Base-by-base conservation (phyloP, 2,888 invertebrate genomes). In the Eupithecia subumbrata region DNA sequence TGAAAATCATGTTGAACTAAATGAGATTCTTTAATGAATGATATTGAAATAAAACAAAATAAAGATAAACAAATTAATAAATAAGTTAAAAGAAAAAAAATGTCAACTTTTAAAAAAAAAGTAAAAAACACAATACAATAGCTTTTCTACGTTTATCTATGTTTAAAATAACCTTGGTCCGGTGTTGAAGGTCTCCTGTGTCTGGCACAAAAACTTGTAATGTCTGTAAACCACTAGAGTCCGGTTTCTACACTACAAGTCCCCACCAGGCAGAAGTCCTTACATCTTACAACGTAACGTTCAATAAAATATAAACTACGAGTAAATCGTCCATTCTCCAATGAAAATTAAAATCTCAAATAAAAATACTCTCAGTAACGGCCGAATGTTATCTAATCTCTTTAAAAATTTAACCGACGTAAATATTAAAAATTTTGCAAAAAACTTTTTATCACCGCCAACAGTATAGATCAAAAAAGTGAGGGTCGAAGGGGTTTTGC, bases 361-460 rank as follows among this genome's bases (percentile, higher is more conserved):
- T 87, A 87, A 92, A 91, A 94, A 91, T 92, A 93, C 90, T 90
- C 85, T 91, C 88, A 90, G 90, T 89, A 94, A 93, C 91, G 89
- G 92, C 94, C 94, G 91, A 94, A 94, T 67, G 63, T 60, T 86
- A 69, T 91, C 85, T 90, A 90, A 82, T 93, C 92, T 93, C 91
- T 92, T 90, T 84, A 91, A 88, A 93, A 94, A 91, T 92, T 87
- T 92, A 94, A 94, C 94, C 92, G 93, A 93, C 90, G 89, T 95
- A 95, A 92, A 94, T 94, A 94, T 94, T 90, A 92, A 93, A 94
- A 93, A 92, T 92, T 94, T 94, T 85, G 92, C 91, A 88, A 90
- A 94, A 93, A 91, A 91, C 90, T 91, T 92, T 90, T 87, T 85
- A 78, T 78, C 90, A 89, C 90, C 90, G 89, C 90, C 90, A 91